Percentiles rank a stretch among this genome's conserved stretches.
phyloP scores from a whole-genome alignment of 2,797 vertebrate species.

The Zenarchopterus dispar region DNA sequence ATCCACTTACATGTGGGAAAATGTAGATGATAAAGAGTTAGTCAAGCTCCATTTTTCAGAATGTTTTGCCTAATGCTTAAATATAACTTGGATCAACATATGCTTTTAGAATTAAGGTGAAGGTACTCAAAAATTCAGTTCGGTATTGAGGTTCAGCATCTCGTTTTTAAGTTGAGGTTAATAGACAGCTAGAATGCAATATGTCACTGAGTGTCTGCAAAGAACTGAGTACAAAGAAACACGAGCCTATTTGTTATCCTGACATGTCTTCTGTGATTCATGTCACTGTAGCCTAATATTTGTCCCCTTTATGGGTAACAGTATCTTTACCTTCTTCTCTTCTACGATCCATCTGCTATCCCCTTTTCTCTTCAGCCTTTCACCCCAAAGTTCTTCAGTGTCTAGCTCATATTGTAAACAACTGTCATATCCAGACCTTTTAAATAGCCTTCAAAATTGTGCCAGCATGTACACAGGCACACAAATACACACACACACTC shows the following conservation, averaged over 20 bases:
- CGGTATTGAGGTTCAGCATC: too few species aligned
- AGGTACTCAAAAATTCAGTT: too few species aligned
- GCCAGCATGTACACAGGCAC: constrained; percentile 13
- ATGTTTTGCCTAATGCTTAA: too few species aligned
- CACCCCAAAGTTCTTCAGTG: constrained; percentile 70
- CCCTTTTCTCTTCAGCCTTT: constrained; percentile 75
- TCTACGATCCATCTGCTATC: constrained; percentile 58
- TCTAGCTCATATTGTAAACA: constrained; percentile 89
- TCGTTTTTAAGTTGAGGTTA: background rate
- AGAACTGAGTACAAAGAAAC: background rate
- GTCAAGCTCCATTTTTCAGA: too few species aligned
- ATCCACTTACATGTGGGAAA: too few species aligned
- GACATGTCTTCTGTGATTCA: constrained; percentile 41
- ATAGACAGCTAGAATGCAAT: background rate
- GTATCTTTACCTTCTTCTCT: constrained; percentile 5
- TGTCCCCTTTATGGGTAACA: constrained; percentile 2
- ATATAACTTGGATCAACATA: too few species aligned
- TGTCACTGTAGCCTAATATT: constrained; percentile 35
- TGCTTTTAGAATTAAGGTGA: too few species aligned
- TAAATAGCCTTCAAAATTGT: constrained; percentile 85
- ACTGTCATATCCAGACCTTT: constrained; percentile 90
- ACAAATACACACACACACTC: constrained; percentile 9
- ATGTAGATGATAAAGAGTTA: too few species aligned
- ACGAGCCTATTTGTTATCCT: constrained; percentile 19
- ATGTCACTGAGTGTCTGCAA: background rate